Evolutionary conservation across 2,113 vertebrate genomes (phyloP).

Genomic region (Neolamprologus kungweensis): DNA sequence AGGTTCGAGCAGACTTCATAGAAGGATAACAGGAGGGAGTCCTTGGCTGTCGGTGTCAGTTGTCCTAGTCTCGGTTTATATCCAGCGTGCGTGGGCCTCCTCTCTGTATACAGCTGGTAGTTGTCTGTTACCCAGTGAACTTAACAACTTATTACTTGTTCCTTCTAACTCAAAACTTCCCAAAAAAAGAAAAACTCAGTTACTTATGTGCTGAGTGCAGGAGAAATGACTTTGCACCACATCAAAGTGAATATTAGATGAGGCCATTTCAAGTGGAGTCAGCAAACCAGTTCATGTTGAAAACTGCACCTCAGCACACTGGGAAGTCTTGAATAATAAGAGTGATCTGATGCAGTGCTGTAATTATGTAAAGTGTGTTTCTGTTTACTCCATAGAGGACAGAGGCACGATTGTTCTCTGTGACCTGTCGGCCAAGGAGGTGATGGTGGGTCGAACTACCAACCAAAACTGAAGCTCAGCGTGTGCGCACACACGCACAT

Average conservation of each 20-base stretch:
- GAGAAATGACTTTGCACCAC: background rate
- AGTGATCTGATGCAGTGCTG: background rate
- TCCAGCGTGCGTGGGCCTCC: background rate
- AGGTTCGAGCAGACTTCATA: background rate
- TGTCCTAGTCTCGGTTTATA: background rate
- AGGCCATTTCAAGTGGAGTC: constrained; percentile 48
- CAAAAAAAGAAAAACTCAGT: background rate
- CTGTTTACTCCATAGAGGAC: constrained; percentile 33
- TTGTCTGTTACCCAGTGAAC: background rate
- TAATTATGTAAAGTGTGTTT: background rate
- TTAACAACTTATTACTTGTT: constrained; percentile 13
- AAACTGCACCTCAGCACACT: constrained; percentile 2
- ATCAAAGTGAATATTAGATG: constrained; percentile 60
- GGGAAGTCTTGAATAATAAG: constrained; percentile 10
- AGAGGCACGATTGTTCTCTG: constrained; percentile 48
- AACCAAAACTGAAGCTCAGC: constrained; percentile 23
- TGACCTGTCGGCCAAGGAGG: constrained; percentile 38
- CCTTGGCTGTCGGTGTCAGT: background rate
- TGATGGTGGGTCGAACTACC: constrained; percentile 24
- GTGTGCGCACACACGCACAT: background rate
- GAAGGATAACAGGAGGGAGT: background rate
- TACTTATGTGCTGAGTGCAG: constrained; percentile 42
- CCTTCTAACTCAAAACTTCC: background rate
- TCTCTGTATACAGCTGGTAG: background rate
- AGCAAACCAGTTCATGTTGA: constrained; percentile 38